Conservation (phyloP, 2,113 vertebrate genomes). For the Microcebus murinus region DNA sequence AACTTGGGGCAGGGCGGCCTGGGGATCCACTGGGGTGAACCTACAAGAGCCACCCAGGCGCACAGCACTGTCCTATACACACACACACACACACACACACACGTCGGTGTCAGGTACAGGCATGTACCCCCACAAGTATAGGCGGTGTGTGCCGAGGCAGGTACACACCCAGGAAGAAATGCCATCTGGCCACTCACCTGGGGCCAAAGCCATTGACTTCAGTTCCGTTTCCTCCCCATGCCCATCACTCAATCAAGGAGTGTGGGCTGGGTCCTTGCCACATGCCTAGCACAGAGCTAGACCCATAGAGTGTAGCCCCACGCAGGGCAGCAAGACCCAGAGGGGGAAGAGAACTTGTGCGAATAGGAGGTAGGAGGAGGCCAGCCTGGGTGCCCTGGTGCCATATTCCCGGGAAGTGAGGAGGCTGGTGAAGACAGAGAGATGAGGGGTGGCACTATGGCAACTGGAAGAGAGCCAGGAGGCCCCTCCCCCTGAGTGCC, state of each 20-base stretch:
- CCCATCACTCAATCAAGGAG: background rate
- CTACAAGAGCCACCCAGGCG: background rate
- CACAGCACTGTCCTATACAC: background rate
- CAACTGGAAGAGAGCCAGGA: background rate
- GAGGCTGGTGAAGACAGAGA: background rate
- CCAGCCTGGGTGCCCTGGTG: background rate
- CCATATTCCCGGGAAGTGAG: background rate
- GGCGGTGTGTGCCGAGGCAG: background rate
- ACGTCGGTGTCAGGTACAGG: no score
- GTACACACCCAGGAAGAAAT: background rate
- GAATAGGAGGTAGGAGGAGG: background rate
- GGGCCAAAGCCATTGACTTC: background rate
- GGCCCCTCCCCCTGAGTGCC: accelerated
- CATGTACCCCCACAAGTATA: background rate
- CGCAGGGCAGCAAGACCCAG: background rate
- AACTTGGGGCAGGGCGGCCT: background rate
- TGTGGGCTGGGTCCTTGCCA: background rate
- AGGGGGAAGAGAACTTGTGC: background rate
- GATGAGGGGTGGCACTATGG: background rate
- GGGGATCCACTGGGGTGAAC: background rate
- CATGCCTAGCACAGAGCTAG: background rate
- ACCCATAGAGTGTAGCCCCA: background rate
- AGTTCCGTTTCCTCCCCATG: background rate
- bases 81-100: accelerated
- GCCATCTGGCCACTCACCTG: background rate